Conservation (phyloP, 2,797 vertebrate species). For the Knipowitschia caucasica region DNA sequence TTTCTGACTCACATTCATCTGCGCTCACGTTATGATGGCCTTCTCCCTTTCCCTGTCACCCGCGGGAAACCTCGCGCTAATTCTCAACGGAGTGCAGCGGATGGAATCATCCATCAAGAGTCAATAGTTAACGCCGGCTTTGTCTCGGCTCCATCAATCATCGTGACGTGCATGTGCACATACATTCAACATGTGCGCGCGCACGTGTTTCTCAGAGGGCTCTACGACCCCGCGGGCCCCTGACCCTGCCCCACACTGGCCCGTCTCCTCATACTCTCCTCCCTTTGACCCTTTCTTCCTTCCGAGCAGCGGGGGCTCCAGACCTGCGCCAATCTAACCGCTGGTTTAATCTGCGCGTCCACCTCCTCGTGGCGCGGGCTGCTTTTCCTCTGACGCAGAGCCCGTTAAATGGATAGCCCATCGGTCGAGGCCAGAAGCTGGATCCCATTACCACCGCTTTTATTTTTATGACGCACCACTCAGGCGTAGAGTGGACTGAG, state of each 20-base stretch:
- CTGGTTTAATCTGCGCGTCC: conserved; percentile 37
- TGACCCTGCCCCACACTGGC: conserved; percentile 44
- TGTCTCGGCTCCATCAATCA: conserved; percentile 74
- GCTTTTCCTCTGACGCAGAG: conserved; percentile 39
- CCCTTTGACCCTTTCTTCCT: conserved; percentile 59
- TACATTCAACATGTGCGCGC: conserved; percentile 7
- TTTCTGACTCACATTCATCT: conserved; percentile 19
- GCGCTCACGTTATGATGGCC: background rate
- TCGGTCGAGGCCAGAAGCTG: conserved; percentile 53
- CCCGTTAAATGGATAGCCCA: conserved; percentile 52
- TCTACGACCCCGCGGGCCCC: conserved; percentile 52
- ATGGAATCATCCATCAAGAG: conserved; percentile 79
- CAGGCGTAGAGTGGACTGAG: conserved; percentile 26
- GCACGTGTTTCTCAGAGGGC: conserved; percentile 35
- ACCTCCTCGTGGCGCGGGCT: conserved; percentile 9
- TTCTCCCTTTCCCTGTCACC: conserved; percentile 31
- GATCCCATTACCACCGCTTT: conserved; percentile 68
- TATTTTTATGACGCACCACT: conserved; percentile 66
- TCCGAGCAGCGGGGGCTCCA: conserved; percentile 51
- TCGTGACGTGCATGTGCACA: conserved; percentile 30
- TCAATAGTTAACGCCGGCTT: conserved; percentile 81
- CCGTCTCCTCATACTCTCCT: conserved; percentile 46
- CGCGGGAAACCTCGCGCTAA: conserved; percentile 63
- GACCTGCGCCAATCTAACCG: conserved; percentile 38
- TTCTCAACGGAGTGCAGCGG: conserved; percentile 60